These are phyloP conservation scores for Morone chrysops DNA, from an alignment of 2,113 vertebrate genomes.

Conservation along the genomic window DNA sequence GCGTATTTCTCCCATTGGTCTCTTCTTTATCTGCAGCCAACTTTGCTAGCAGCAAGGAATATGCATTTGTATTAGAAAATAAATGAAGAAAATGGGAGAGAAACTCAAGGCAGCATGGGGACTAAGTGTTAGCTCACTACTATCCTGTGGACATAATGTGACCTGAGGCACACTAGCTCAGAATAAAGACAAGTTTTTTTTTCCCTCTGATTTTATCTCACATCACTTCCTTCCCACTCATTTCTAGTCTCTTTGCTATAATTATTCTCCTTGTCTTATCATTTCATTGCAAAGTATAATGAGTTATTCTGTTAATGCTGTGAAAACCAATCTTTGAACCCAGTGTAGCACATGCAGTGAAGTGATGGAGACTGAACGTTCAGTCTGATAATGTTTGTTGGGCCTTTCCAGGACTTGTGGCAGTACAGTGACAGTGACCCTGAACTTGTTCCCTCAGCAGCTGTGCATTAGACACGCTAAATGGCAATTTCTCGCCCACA, in stretches of 20 bases:
- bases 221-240: neutral
- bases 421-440: constrained; percentile 34
- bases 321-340: neutral
- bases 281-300: constrained; percentile 19
- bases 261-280: constrained; percentile 19
- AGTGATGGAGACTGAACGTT: neutral
- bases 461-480: constrained; percentile 78
- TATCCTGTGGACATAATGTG: constrained; percentile 24
- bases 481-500: constrained; percentile 68
- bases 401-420: constrained; percentile 46
- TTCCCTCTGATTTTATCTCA: constrained; percentile 15
- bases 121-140: constrained; percentile 16
- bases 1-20: constrained; percentile 53
- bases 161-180: constrained; percentile 30
- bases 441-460: constrained; percentile 65
- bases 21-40: constrained; percentile 63
- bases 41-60: constrained; percentile 67
- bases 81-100: constrained; percentile 31
- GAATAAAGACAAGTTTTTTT: neutral
- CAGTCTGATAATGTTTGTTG: constrained; percentile 12
- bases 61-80: constrained; percentile 34
- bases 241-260: neutral
- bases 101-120: constrained; percentile 36
- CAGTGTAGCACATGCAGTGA: neutral
- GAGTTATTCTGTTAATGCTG: neutral